Percentiles rank a stretch among this genome's conserved stretches.
phyloP scores from a whole-genome alignment of 1,140 invertebrate genomes.

The Drosophila parvula region DNA sequence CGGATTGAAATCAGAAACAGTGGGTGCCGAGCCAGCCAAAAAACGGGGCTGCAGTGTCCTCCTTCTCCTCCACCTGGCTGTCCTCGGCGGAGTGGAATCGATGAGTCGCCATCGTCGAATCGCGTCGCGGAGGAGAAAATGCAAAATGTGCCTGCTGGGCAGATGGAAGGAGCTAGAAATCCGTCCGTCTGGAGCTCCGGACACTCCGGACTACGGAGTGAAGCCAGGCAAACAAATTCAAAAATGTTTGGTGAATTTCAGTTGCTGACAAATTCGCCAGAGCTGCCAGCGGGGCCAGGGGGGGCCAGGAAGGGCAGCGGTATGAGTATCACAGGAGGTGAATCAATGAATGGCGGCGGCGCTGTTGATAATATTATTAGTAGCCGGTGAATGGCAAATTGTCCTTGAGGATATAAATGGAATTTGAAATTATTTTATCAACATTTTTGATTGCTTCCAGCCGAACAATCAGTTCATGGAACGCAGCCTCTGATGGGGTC shows the following conservation, averaged over 20 bases:
- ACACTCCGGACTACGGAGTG: constrained; percentile 50
- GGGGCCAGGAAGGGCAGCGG: too few species aligned
- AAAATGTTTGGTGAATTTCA: constrained; percentile 82
- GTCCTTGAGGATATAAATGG: constrained; percentile 82
- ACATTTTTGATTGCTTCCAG: constrained; percentile 82
- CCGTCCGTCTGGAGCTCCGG: constrained; percentile 24
- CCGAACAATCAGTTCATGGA: constrained; percentile 66
- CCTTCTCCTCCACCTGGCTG: constrained; percentile 11
- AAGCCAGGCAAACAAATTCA: constrained; percentile 80
- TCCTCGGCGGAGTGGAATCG: constrained; percentile 27
- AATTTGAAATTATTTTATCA: constrained; percentile 83
- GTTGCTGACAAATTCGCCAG: constrained; percentile 78
- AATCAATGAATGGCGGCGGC: constrained; percentile 39
- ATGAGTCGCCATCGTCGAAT: constrained; percentile 33
- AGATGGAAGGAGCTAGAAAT: constrained; percentile 43
- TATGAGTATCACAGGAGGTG: constrained; percentile 1
- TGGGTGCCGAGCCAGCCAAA: constrained; percentile 49
- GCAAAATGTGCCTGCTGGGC: constrained; percentile 80
- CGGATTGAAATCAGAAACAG: constrained; percentile 81
- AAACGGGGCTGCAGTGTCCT: constrained; percentile 57
- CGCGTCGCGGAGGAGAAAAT: constrained; percentile 47
- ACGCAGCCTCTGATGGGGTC: constrained; percentile 4
- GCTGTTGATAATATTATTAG: constrained; percentile 79
- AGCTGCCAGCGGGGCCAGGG: too few species aligned
- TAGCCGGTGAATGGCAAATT: constrained; percentile 79